These are phyloP conservation scores for Tachuris rubrigastra DNA, from an alignment of 2,113 vertebrate genomes.

Conservation along the genomic window DNA sequence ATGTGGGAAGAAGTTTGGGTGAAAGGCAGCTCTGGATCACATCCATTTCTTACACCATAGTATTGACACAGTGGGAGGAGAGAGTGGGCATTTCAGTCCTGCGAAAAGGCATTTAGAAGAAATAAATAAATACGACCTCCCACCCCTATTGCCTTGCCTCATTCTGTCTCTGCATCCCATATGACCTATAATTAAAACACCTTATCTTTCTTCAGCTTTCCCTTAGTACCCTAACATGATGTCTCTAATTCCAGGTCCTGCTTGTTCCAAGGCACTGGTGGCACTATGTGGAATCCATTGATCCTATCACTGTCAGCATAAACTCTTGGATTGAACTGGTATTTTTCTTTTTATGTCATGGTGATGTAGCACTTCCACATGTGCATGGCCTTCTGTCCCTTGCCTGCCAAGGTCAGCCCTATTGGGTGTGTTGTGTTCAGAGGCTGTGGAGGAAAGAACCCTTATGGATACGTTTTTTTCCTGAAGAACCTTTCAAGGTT, in stretches of 20 bases:
- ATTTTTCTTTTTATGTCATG: neutral
- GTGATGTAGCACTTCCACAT: neutral
- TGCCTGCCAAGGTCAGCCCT: neutral
- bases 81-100: neutral
- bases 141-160: neutral
- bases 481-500: neutral
- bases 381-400: neutral
- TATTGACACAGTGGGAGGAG: neutral
- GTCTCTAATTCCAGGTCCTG: slow-evolving; percentile 83
- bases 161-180: neutral
- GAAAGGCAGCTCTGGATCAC: neutral
- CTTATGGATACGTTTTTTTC: neutral
- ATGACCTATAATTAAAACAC: neutral
- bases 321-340: slow-evolving; percentile 98
- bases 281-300: slow-evolving; percentile 95
- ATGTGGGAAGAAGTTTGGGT: neutral
- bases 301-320: slow-evolving; percentile 90
- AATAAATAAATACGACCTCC: neutral
- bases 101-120: neutral
- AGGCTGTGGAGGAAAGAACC: neutral
- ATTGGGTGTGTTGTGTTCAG: neutral
- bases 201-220: neutral
- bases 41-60: neutral
- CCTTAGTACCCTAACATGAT: neutral
- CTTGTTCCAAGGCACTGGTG: slow-evolving; percentile 95